Evolutionary conservation across 2,797 vertebrate genomes (phyloP).

Genomic region (Chanos chanos): DNA sequence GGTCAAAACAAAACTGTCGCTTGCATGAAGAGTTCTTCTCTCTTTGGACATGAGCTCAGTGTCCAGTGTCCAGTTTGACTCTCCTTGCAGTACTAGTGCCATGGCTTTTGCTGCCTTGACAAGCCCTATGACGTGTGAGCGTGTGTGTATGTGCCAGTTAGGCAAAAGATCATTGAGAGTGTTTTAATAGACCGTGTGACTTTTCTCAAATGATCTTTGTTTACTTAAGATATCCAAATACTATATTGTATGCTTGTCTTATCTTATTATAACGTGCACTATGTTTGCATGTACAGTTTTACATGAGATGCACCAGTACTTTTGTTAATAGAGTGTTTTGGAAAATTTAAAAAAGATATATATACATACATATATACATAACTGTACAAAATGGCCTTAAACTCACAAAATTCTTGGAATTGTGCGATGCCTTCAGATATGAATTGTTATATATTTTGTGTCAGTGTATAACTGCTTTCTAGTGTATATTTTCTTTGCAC

Average conservation of each 20-base stretch:
- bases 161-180: constrained; percentile 23
- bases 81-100: constrained; percentile 23
- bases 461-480: constrained; percentile 81
- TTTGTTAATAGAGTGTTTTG: constrained; percentile 73
- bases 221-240: constrained; percentile 81
- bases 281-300: constrained; percentile 96
- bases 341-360: constrained; percentile 58
- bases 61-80: background rate
- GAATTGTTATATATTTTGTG: constrained; percentile 78
- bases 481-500: constrained; percentile 75
- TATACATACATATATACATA: constrained; percentile 58
- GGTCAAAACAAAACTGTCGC: background rate
- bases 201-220: constrained; percentile 82
- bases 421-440: constrained; percentile 90
- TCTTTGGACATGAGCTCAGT: constrained; percentile 8
- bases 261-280: constrained; percentile 79
- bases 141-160: background rate
- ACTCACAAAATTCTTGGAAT: constrained; percentile 87
- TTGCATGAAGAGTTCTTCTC: constrained; percentile 13
- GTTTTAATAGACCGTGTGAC: constrained; percentile 71
- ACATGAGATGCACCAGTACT: constrained; percentile 78
- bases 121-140: constrained; percentile 23
- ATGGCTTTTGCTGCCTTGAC: constrained; percentile 22
- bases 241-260: constrained; percentile 81
- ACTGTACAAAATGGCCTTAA: constrained; percentile 98